Conservation (phyloP, 1,140 invertebrate species). For the Oscheius sp. region DNA sequence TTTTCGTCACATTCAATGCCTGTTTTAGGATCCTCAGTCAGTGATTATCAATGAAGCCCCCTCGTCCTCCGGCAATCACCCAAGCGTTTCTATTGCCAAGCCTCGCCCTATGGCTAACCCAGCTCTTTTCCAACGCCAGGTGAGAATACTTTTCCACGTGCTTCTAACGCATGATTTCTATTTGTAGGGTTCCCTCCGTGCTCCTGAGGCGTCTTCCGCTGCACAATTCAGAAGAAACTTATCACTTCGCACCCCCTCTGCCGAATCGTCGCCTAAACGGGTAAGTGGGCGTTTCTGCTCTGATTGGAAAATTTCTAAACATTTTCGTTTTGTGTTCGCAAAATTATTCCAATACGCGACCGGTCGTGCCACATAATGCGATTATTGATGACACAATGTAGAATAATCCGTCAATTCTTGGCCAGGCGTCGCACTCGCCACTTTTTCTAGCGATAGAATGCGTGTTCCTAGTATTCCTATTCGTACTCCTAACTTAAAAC, state of each 20-base stretch:
- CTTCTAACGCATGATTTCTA: slow-evolving; percentile 10
- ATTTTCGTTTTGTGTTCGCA: neutral
- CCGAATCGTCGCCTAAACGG: neutral
- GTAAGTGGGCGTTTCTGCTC: neutral
- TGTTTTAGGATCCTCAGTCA: slow-evolving; percentile 55
- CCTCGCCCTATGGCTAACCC: slow-evolving; percentile 50
- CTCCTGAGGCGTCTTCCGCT: slow-evolving; percentile 20
- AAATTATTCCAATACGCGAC: neutral
- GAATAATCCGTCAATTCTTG: neutral
- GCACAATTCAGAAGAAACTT: slow-evolving; percentile 36
- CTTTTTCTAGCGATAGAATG: neutral
- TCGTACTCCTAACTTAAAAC: neutral
- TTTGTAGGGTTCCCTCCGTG: slow-evolving; percentile 47
- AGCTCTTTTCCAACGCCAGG: slow-evolving; percentile 43
- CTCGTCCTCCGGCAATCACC: neutral
- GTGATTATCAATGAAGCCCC: slow-evolving; percentile 50
- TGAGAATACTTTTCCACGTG: neutral
- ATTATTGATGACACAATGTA: neutral
- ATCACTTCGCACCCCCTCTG: slow-evolving; percentile 26
- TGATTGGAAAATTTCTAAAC: too few species aligned
- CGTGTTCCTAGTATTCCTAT: neutral
- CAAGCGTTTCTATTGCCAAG: slow-evolving; percentile 32
- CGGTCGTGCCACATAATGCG: neutral
- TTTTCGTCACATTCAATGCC: neutral
- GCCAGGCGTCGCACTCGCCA: neutral